Evolutionary conservation across 2,797 vertebrate species (phyloP).

Genomic region (Zalophus californianus): DNA sequence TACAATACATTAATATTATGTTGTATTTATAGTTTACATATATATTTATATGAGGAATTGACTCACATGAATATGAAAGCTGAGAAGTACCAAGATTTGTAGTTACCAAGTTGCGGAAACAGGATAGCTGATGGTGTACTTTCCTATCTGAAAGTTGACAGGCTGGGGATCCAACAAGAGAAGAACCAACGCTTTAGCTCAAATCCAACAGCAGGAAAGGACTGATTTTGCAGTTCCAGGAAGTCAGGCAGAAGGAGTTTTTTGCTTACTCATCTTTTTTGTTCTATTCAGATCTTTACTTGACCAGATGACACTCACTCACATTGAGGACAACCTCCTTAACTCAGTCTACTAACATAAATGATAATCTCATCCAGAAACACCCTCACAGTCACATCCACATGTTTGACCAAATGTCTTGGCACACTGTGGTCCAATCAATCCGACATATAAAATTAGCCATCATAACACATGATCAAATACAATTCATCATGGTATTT

Average conservation of each 20-base stretch:
- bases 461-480: background rate
- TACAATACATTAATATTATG: background rate
- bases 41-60: background rate
- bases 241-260: background rate
- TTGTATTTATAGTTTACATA: background rate
- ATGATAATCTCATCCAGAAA: background rate
- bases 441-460: background rate
- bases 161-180: background rate
- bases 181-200: background rate
- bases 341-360: background rate
- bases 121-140: background rate
- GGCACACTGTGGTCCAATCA: background rate
- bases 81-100: background rate
- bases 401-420: background rate
- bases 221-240: background rate
- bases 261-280: background rate
- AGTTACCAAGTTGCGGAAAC: no score
- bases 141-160: background rate
- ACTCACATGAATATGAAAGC: background rate
- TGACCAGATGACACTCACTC: background rate
- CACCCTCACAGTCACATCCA: background rate
- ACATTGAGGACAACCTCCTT: accelerated
- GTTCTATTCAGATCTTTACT: background rate
- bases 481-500: background rate
- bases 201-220: background rate